Conservation (phyloP, 1,140 invertebrate species). For the Odontomachus brunneus region DNA sequence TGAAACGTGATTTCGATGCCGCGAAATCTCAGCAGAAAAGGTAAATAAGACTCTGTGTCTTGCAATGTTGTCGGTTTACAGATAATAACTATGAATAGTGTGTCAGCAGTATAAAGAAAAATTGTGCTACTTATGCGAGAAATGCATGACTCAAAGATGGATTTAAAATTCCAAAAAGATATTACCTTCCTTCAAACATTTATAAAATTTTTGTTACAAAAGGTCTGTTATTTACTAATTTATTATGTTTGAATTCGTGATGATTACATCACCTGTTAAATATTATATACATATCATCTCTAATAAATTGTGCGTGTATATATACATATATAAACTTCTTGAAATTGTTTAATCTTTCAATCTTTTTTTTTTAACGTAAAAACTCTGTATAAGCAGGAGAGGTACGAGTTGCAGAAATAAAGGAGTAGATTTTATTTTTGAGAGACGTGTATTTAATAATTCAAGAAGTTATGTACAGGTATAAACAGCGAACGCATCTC, state of each 20-base stretch:
- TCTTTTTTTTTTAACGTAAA: too few species aligned
- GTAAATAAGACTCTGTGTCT: neutral
- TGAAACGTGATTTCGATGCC: slow-evolving; percentile 17
- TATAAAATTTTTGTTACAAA: neutral
- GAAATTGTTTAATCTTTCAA: too few species aligned
- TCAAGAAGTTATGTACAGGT: slow-evolving; percentile 77
- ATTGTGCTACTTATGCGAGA: too few species aligned
- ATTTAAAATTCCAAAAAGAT: neutral
- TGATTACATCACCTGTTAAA: neutral
- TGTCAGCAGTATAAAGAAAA: neutral
- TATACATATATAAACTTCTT: too few species aligned
- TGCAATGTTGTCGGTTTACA: neutral
- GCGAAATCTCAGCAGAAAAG: neutral
- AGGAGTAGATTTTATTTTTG: slow-evolving; percentile 4
- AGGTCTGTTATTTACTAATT: neutral
- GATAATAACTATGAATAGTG: neutral
- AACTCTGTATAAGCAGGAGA: neutral
- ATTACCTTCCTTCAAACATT: neutral
- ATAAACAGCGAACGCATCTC: slow-evolving; percentile 69
- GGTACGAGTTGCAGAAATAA: neutral
- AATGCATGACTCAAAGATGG: neutral
- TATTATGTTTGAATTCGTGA: neutral
- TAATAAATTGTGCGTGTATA: too few species aligned
- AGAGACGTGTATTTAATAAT: slow-evolving; percentile 76
- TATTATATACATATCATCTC: neutral